phyloP scores from a whole-genome alignment of 2,888 invertebrate genomes.

The Thumatha senex region DNA sequence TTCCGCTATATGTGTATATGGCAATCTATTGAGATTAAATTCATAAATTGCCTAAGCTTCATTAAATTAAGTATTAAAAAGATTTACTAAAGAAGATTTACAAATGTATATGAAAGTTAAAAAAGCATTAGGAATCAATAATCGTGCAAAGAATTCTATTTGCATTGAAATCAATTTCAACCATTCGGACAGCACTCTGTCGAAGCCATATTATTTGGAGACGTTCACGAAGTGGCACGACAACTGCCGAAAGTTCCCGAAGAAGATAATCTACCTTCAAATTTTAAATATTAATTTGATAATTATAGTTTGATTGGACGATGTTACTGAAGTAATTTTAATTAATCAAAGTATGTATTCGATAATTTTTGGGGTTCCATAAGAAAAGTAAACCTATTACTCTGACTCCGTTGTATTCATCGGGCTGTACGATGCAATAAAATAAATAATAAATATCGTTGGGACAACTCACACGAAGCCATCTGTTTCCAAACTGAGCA shows the following conservation, averaged over 20 bases:
- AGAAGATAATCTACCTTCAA: neutral
- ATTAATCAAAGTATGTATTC: neutral
- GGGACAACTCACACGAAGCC: too few relatives aligned
- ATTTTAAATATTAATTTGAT: constrained; percentile 20
- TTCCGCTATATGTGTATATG: too few relatives aligned
- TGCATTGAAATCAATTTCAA: constrained; percentile 46
- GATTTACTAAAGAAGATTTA: too few relatives aligned
- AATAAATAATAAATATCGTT: too few relatives aligned
- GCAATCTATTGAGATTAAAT: too few relatives aligned
- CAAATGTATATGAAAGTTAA: too few relatives aligned
- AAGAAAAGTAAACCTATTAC: too few relatives aligned
- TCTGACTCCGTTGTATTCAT: too few relatives aligned
- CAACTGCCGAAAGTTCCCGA: constrained; percentile 17
- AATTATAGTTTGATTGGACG: constrained; percentile 6
- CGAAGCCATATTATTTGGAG: constrained; percentile 40
- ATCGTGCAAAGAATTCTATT: constrained; percentile 44
- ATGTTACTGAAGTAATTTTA: neutral
- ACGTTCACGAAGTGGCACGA: constrained; percentile 33
- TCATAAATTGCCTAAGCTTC: too few relatives aligned
- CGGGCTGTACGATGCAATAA: too few relatives aligned
- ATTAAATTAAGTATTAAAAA: too few relatives aligned
- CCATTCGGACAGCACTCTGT: constrained; percentile 33
- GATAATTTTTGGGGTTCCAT: neutral
- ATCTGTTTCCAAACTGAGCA: too few relatives aligned
- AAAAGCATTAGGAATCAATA: constrained; percentile 4